Evolutionary conservation across 2,888 invertebrate genomes (phyloP).

Genomic region (Rotaria macrura): DNA sequence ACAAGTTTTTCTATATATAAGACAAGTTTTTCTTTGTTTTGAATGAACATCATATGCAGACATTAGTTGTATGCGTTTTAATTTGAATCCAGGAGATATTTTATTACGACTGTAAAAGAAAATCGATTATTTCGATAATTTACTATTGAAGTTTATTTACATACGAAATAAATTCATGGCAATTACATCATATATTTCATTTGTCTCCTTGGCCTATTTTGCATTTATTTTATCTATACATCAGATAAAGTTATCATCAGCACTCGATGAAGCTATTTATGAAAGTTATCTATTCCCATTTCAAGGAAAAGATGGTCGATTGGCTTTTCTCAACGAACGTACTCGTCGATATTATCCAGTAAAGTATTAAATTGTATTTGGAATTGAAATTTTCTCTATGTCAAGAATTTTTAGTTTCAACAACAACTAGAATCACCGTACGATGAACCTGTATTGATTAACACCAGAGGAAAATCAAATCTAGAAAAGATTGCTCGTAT

Average conservation of each 20-base stretch:
- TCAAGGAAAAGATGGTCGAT: background rate
- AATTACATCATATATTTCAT: background rate
- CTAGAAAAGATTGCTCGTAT: background rate
- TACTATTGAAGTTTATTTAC: no score
- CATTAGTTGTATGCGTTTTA: background rate
- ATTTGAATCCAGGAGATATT: background rate
- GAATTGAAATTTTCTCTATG: background rate
- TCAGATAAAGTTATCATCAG: background rate
- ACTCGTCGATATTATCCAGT: background rate
- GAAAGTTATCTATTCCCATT: background rate
- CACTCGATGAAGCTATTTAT: background rate
- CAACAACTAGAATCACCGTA: background rate
- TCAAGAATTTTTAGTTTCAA: background rate
- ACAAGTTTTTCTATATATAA: no score
- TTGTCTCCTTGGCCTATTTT: background rate
- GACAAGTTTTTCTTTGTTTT: background rate
- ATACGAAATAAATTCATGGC: background rate
- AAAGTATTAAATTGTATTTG: background rate
- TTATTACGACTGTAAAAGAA: background rate
- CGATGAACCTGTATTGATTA: background rate
- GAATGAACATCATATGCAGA: background rate
- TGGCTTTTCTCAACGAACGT: background rate
- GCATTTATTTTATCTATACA: background rate
- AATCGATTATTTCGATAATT: background rate
- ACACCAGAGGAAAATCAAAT: background rate